Evolutionary conservation across 2,113 vertebrate genomes (phyloP), one percentile per base, ranked within the genome.

Genomic region (Sorex araneus): DNA sequence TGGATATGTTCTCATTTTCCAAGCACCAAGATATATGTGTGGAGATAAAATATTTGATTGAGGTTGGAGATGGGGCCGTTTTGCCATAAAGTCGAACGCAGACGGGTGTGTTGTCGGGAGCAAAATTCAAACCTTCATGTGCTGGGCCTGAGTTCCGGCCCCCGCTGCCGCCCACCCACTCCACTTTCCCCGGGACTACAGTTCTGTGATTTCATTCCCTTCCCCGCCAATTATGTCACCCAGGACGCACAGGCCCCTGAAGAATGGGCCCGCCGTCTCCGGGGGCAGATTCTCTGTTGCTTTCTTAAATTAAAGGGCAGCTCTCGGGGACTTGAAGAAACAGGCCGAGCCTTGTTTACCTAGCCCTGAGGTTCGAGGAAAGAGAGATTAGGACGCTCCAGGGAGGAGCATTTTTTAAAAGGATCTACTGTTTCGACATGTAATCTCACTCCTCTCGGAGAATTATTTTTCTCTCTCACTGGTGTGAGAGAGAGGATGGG

Each of bases 1-100:
- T 57, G 96, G 97, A 96, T 92, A 94, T 36, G 71, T 92, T 94
- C 93, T 93, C 94, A 89, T 96, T 96, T 96, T 32, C 95, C 96
- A 97, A 96, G 85, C 69, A 87, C 30, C 8, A 69, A 93, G 82
- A 91, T 84, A 66, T 6, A 91, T 85, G 79, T 81, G 92, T 92
- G 95, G 9, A 9, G 7, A 81, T 40, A 92, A 96, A 94, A 15
- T 86, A 85, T 21, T 79, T 71, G 69, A 85, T 23, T 66, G 93
- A 88, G 94, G 89, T 57, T 88, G 94, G 81, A 74, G 87, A 32
- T 32, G 81, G 67, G 25, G 27, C 80, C 90, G 86, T 93, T 95
- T 95, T 92, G 75, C 79, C 95, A 83, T 94, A 93, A 80, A 76
- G 92, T 85, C 74, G 30, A 95, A 94, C 71, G 82, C 73, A 73